A percentile compares a stretch with the other conserved stretches of the same genome.
These are phyloP conservation scores for Onychorhynchus coronatus DNA, from an alignment of 2,113 vertebrate species.

Conservation along the genomic window DNA sequence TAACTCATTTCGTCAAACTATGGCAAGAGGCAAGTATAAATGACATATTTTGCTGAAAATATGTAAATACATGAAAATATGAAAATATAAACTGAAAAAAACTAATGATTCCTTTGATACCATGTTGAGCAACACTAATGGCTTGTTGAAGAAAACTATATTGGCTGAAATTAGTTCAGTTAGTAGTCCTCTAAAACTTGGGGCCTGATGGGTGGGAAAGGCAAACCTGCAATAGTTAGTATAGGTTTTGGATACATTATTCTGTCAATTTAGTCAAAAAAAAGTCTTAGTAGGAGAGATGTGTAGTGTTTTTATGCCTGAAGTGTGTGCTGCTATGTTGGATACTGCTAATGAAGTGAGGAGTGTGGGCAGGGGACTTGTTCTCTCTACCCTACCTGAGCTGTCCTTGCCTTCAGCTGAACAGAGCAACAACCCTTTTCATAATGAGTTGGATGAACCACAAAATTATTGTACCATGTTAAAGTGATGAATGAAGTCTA, in stretches of 20 bases:
- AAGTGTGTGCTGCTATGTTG: background rate
- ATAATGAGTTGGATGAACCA: background rate
- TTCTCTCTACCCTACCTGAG: background rate
- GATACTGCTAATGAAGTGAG: background rate
- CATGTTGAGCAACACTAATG: background rate
- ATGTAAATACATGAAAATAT: background rate
- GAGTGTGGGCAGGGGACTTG: background rate
- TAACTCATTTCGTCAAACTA: background rate
- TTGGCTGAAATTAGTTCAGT: background rate
- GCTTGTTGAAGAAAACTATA: background rate
- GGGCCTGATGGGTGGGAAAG: rapidly evolving
- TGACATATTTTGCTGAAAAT: background rate
- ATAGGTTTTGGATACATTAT: background rate
- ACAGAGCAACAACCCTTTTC: background rate
- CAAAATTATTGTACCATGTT: background rate
- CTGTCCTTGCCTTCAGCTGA: background rate
- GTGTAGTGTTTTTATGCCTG: background rate
- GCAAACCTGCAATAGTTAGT: background rate
- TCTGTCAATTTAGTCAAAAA: background rate
- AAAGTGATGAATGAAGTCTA: background rate
- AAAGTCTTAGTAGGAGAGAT: background rate
- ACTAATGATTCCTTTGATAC: background rate
- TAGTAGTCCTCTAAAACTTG: background rate
- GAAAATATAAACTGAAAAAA: background rate
- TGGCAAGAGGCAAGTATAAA: background rate